Percentiles rank a stretch among this genome's conserved stretches.
These are phyloP conservation scores for Oreotragus oreotragus DNA, from an alignment of 2,113 vertebrate species.

Conservation along the genomic window DNA sequence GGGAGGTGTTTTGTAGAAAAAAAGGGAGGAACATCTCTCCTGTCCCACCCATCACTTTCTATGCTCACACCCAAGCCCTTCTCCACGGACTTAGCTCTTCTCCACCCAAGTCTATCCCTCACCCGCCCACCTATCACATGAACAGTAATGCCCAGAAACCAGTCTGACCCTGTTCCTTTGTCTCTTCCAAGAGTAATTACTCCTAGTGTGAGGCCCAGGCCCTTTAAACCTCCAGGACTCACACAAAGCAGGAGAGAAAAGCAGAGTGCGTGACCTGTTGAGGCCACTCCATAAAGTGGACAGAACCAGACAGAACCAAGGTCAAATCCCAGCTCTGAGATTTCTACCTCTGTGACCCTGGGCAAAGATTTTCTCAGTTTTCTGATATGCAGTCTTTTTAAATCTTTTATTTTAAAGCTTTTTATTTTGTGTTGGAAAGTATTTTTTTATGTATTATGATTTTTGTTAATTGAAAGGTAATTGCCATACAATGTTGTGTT, in stretches of 20 bases:
- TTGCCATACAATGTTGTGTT: neutral
- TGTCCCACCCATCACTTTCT: no score
- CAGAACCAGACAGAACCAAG: neutral
- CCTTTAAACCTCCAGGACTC: neutral
- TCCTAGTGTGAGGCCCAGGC: neutral
- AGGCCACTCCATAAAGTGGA: neutral
- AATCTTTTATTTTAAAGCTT: neutral
- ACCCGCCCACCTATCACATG: neutral
- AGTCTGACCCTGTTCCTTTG: neutral
- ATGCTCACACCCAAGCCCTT: neutral
- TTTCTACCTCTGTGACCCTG: neutral
- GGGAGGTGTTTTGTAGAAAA: neutral
- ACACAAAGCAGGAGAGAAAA: neutral
- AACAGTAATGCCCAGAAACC: neutral
- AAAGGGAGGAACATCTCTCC: neutral
- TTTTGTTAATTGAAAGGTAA: neutral
- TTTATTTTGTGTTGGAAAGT: neutral
- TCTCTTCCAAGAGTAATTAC: neutral
- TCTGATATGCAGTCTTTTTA: neutral
- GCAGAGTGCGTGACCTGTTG: neutral
- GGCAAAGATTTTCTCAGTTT: neutral
- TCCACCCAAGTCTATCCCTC: neutral
- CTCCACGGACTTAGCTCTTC: no score
- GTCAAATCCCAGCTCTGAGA: neutral
- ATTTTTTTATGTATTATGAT: neutral